These are phyloP conservation scores for Apocheima hispidaria DNA, from an alignment of 2,888 invertebrate genomes.

Conservation along the genomic window DNA sequence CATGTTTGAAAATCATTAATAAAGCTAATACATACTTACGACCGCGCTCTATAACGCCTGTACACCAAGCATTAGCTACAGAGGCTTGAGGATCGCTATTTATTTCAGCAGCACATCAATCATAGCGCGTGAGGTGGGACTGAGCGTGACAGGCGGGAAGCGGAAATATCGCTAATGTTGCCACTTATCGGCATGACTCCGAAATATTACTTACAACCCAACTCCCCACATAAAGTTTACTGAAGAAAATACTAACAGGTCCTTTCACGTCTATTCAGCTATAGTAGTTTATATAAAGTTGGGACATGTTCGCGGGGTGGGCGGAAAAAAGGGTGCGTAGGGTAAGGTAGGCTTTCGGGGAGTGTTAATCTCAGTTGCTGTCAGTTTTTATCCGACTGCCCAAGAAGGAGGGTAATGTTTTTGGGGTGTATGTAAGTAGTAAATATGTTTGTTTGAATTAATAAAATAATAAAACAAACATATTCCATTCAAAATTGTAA, in stretches of 20 bases:
- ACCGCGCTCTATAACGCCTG: not conserved
- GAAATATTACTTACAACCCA: constrained; percentile 45
- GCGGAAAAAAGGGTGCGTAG: constrained; percentile 3
- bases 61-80: constrained; percentile 18
- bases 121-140: constrained; percentile 41
- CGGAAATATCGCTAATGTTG: constrained; percentile 49
- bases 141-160: constrained; percentile 44
- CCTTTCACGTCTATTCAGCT: constrained; percentile 26
- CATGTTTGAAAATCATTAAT: not conserved
- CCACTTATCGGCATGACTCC: constrained; percentile 47
- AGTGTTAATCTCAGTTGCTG: constrained; percentile 15
- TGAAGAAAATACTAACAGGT: constrained; percentile 25
- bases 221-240: constrained; percentile 16
- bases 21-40: not conserved
- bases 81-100: constrained; percentile 8
- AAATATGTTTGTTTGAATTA: no score
- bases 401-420: no score
- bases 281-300: constrained; percentile 33
- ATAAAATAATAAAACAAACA: no score
- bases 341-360: constrained; percentile 6
- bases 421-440: no score
- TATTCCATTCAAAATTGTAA: no score
- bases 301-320: constrained; percentile 19
- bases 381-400: no score
- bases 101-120: constrained; percentile 44